Percentiles rank a stretch among this genome's conserved stretches.
Conservation (phyloP, 2,888 invertebrate genomes). For the Chrysolina oricalcia region DNA sequence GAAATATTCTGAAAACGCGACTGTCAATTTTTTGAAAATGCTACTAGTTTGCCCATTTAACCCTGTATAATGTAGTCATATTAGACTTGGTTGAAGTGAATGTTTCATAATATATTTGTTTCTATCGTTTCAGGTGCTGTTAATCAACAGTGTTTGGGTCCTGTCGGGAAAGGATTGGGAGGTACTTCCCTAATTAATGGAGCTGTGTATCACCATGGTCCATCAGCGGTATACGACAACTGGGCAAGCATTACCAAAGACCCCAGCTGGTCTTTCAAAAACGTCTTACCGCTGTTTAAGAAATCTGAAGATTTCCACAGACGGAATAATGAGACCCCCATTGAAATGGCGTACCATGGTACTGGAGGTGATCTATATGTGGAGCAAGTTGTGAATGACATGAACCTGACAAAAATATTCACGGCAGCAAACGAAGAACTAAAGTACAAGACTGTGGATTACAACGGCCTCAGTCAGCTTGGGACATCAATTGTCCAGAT, state of each 20-base stretch:
- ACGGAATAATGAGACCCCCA: background rate
- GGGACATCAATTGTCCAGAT: background rate
- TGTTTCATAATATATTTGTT: too few species aligned
- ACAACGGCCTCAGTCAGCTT: too few species aligned
- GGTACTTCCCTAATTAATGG: too few species aligned
- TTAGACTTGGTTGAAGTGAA: too few species aligned
- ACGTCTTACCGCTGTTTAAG: too few species aligned
- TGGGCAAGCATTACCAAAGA: conserved; percentile 10
- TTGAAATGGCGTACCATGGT: too few species aligned
- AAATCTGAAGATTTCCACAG: too few species aligned
- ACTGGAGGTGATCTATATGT: too few species aligned
- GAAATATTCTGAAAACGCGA: too few species aligned
- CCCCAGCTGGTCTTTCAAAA: background rate
- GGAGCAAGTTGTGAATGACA: background rate
- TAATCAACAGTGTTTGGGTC: background rate
- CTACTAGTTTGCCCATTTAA: too few species aligned
- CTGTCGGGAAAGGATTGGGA: conserved; percentile 4
- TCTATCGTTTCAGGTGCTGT: conserved; percentile 8
- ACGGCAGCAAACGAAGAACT: background rate
- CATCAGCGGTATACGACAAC: background rate
- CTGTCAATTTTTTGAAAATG: too few species aligned
- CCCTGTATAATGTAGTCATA: too few species aligned
- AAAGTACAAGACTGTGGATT: background rate
- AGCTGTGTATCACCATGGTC: conserved; percentile 1
- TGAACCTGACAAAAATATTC: background rate